Evolutionary conservation across 2,888 invertebrate genomes (phyloP), one percentile per base, ranked within the genome.

Genomic region (Synanthedon formicaeformis): DNA sequence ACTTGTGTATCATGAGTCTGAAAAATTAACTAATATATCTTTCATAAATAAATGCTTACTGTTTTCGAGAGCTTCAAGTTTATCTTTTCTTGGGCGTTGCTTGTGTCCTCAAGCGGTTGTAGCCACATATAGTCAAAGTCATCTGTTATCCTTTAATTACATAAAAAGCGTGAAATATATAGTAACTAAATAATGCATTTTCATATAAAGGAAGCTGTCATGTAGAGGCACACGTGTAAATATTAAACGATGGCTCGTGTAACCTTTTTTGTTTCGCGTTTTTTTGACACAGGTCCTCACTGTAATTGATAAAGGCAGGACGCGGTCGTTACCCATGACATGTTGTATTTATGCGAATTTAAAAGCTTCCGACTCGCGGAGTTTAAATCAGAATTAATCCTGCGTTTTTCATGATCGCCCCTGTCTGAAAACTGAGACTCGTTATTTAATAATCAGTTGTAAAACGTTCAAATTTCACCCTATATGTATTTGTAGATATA

Each of bases 321-420:
- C 70, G 66, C 64, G 64, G 62, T 69, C 64, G 69, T 66, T 67
- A 60, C 62, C 73, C 79, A 68, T 78, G 79, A 80, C 82, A 81
- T 84, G 81, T 74, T 78, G 75, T 81, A 84, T 85, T 83, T 82
- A 85, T 80, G 77, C 72, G 78, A 73, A 75, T 84, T 84, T 83
- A 84, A 85, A 83, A 80, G 82, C 79, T 76, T 75, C 74, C 75
- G 74, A 75, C 71, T 74, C 74, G 69, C 65, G 64, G 66, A 75
- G 75, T 73, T 80, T 73, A 77, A 81, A 81, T 76, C 74, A 64
- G 72, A 78, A 84, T 82, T 82, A 81, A 82, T 80, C 67, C 70
- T 59, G 62, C 72, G 67, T 74, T 78, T 78, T 55, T 75, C 69
- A 61, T 66, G 71, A 71, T 73, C 68, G 69, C 71, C 67, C 66